Conservation (phyloP, 2,113 vertebrate genomes). For the Rallus limicola region DNA sequence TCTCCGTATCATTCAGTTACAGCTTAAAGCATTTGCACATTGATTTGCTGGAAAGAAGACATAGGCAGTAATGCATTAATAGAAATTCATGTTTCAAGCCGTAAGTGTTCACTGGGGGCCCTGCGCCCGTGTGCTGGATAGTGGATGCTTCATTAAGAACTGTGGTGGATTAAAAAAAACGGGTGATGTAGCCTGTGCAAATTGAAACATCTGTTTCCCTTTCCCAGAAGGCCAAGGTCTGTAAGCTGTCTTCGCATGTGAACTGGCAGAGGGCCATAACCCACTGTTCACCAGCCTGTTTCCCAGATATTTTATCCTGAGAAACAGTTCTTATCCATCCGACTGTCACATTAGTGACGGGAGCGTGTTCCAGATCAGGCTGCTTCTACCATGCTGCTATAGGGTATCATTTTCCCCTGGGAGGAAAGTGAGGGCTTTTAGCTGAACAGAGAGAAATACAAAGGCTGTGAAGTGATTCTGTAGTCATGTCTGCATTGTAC, state of each 20-base stretch:
- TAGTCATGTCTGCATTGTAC: background rate
- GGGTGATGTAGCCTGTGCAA: slow-evolving; percentile 18
- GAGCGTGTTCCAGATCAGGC: slow-evolving; percentile 19
- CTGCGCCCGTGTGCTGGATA: background rate
- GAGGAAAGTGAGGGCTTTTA: background rate
- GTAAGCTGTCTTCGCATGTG: slow-evolving; percentile 23
- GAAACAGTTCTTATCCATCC: background rate
- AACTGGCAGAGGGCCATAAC: slow-evolving; percentile 47
- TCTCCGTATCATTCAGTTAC: background rate
- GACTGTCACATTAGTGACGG: slow-evolving; percentile 37
- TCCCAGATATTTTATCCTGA: slow-evolving; percentile 62
- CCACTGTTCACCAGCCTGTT: slow-evolving; percentile 52
- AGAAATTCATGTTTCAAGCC: background rate
- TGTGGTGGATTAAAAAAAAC: background rate
- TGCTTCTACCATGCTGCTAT: background rate
- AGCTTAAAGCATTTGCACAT: background rate
- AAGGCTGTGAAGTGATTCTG: background rate
- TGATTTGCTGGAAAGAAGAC: background rate
- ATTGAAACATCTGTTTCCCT: slow-evolving; percentile 61
- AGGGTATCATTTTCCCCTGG: background rate
- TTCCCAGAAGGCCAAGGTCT: slow-evolving; percentile 49
- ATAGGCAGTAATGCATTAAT: background rate
- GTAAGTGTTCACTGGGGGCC: background rate
- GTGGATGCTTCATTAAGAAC: slow-evolving; percentile 2
- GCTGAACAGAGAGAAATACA: background rate